Evolutionary conservation across 1,140 invertebrate genomes (phyloP).

Genomic region (Bombus sylvicola): DNA sequence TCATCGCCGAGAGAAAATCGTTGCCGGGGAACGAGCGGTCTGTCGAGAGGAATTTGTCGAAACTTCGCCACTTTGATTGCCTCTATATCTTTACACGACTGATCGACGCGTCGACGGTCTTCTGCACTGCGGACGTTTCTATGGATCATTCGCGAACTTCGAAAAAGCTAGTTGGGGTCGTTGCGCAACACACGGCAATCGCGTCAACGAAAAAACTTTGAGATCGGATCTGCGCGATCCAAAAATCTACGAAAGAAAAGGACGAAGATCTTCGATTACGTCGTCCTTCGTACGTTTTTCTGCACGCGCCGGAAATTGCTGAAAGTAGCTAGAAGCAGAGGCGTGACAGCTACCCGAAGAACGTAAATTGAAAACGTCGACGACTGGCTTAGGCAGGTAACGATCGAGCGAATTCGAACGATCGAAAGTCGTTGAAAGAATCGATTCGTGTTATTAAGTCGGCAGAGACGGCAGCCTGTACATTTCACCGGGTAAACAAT

Average conservation of each 20-base stretch:
- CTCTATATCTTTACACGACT: too few relatives aligned
- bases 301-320: too few relatives aligned
- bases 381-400: neutral
- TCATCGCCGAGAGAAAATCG: too few relatives aligned
- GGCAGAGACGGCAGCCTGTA: neutral
- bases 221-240: neutral
- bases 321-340: too few relatives aligned
- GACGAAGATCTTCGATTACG: neutral
- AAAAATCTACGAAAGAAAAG: neutral
- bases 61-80: too few relatives aligned
- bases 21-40: too few relatives aligned
- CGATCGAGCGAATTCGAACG: neutral
- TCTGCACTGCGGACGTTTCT: neutral
- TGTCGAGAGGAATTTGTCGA: too few relatives aligned
- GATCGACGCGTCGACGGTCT: neutral
- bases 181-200: neutral
- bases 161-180: neutral
- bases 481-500: slow-evolving; percentile 16
- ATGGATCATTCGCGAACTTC: neutral
- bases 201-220: neutral
- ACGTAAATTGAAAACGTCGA: neutral
- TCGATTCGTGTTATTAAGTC: slow-evolving; percentile 5
- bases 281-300: too few relatives aligned
- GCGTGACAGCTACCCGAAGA: too few relatives aligned
- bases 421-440: neutral